phyloP scores from a whole-genome alignment of 2,113 vertebrate genomes.

The Indicator maculatus region DNA sequence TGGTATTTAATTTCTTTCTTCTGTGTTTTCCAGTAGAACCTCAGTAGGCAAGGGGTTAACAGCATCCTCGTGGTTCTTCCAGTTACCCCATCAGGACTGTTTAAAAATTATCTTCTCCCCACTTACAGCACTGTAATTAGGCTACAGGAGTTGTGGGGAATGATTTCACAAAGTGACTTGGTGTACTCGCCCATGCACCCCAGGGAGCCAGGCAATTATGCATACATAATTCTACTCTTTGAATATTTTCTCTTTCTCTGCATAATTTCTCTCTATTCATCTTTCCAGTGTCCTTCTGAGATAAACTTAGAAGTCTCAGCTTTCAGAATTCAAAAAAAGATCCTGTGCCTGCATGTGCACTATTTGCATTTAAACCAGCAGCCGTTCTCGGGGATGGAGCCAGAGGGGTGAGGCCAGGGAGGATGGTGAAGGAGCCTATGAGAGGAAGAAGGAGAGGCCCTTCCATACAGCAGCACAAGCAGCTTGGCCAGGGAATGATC shows the following conservation, averaged over 20 bases:
- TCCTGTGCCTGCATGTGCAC: conserved; percentile 36
- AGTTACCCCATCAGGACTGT: conserved; percentile 61
- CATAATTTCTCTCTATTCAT: conserved; percentile 72
- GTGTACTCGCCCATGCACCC: conserved; percentile 70
- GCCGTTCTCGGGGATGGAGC: background rate
- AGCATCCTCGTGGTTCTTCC: conserved; percentile 3
- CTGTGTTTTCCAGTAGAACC: background rate
- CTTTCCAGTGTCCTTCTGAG: conserved; percentile 72
- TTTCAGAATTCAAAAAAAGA: conserved; percentile 64
- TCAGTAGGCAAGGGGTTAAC: conserved; percentile 22
- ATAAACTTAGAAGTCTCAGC: conserved; percentile 71
- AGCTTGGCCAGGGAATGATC: fast-evolving
- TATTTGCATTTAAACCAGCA: conserved; percentile 56
- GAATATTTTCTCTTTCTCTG: conserved; percentile 73
- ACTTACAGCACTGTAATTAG: conserved; percentile 68
- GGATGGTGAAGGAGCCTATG: background rate
- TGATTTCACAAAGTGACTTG: conserved; percentile 73
- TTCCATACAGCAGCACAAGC: background rate
- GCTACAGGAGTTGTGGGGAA: conserved; percentile 67
- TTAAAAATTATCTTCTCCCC: conserved; percentile 68
- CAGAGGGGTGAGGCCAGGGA: background rate
- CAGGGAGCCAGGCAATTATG: conserved; percentile 71
- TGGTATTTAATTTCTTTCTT: background rate
- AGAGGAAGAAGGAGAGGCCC: background rate
- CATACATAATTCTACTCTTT: conserved; percentile 73